phyloP scores from a whole-genome alignment of 2,888 invertebrate species.

The Ashinkailepas kermadecensis region DNA sequence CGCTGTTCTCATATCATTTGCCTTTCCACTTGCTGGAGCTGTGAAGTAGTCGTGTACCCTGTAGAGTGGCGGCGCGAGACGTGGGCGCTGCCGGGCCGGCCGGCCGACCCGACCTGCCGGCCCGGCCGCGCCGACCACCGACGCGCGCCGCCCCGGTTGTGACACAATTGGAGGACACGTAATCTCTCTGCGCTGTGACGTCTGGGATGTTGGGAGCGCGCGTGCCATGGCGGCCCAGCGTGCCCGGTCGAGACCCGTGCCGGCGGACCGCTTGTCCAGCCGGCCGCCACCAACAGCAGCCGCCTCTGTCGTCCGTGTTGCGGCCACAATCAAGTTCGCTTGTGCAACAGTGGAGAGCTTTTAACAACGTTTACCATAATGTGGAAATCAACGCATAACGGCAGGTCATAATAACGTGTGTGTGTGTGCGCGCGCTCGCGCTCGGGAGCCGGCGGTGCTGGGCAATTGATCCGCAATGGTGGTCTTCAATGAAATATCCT shows the following conservation, averaged over 20 bases:
- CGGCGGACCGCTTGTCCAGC: background rate
- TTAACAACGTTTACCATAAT: slow-evolving; percentile 1
- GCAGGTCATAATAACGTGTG: background rate
- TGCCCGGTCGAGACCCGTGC: background rate
- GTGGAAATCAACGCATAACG: slow-evolving; percentile 1
- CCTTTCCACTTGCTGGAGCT: slow-evolving; percentile 18
- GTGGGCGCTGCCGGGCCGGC: too few species aligned
- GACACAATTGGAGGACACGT: background rate
- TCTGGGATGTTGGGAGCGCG: background rate
- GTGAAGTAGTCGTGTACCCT: background rate
- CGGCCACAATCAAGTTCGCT: background rate
- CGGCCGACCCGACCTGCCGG: too few species aligned
- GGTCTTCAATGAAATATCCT: background rate
- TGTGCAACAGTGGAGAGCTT: background rate
- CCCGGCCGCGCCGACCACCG: background rate
- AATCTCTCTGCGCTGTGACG: slow-evolving; percentile 19
- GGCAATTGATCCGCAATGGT: background rate
- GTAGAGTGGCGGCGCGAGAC: background rate
- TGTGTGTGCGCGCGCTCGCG: background rate
- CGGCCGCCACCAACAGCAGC: background rate
- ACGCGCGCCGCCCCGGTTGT: background rate
- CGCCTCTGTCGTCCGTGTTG: background rate
- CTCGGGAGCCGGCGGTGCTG: background rate
- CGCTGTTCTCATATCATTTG: slow-evolving; percentile 20
- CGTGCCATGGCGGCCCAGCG: background rate